Evolutionary conservation across 2,113 vertebrate genomes (phyloP).

Genomic region (Oxyura jamaicensis): DNA sequence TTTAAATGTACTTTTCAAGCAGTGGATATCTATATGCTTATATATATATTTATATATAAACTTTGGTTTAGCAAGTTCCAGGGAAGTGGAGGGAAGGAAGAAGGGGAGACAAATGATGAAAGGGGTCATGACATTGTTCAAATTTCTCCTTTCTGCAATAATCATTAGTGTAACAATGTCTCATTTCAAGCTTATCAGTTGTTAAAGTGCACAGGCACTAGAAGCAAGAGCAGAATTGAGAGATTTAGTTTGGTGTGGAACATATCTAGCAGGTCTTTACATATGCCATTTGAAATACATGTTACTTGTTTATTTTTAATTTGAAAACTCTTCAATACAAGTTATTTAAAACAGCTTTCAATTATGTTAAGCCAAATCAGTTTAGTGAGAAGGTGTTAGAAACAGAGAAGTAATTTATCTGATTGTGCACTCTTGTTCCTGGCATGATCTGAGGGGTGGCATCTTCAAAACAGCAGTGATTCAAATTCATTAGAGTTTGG

Average conservation of each 20-base stretch:
- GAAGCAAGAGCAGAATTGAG: not conserved
- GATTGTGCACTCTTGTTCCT: not conserved
- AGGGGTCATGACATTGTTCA: not conserved
- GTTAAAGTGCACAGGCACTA: not conserved
- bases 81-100: not conserved
- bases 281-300: not conserved
- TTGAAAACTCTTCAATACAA: not conserved
- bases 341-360: not conserved
- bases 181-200: not conserved
- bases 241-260: not conserved
- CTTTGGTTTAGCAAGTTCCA: not conserved
- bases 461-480: not conserved
- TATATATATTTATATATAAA: not conserved
- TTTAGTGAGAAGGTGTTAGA: conserved; percentile 15
- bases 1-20: not conserved
- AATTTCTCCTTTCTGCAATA: not conserved
- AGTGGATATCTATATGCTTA: not conserved
- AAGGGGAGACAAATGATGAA: not conserved
- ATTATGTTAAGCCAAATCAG: not conserved
- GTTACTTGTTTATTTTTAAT: not conserved
- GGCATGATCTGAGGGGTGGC: not conserved
- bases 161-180: not conserved
- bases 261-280: not conserved
- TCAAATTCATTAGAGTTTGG: not conserved
- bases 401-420: conserved; percentile 26